Base-by-base conservation (phyloP, 2,797 vertebrate genomes). In the Ceryle rudis region DNA sequence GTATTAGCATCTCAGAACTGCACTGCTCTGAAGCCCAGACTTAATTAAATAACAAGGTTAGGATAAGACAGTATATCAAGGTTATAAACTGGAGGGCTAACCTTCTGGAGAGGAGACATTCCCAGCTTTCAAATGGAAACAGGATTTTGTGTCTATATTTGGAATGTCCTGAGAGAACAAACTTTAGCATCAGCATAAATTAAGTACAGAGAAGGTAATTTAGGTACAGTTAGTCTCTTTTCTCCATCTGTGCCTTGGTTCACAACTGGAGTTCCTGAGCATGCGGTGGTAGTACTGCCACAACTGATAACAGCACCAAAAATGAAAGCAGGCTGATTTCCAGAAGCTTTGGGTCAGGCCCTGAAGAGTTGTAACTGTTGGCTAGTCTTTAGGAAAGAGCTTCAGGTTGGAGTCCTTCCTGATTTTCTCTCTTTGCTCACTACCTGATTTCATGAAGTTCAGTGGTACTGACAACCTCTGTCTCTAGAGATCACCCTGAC, bases 11-110 rank as follows among this genome's bases (percentile, higher is more conserved):
- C 55, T 91, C 6, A 10, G 69, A 91, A 96, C 39, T 61, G n/a
- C 52, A 80, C 55, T 0, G 5, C 67, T 81, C 49, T 41, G 31
- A 65, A 95, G 89, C 81, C 52, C 92, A 82, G 81, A 88, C 73
- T 86, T 95, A 95, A 94, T 96, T 96, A 94, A 96, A 87, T 91
- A 90, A 90, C 77, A 83, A 88, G 62, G 90, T 93, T 95, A 90
- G 82, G 66, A 91, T 84, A 73, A 94, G 89, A 84, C 80, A 80
- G 60, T 91, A 79, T 88, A 91, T 96, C 81, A 94, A 95, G 89
- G 82, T 94, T 94, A 93, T 90, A 96, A 94, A 94, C 71, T 70
- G 31, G 79, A 89, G 73, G 10, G 2, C 62, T 95, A 90, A 91
- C 80, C 62, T 93, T 95, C 91, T 89, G 82, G 73, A 94, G 66